phyloP scores from a whole-genome alignment of 1,140 invertebrate species.

The Brachionus sp. region DNA sequence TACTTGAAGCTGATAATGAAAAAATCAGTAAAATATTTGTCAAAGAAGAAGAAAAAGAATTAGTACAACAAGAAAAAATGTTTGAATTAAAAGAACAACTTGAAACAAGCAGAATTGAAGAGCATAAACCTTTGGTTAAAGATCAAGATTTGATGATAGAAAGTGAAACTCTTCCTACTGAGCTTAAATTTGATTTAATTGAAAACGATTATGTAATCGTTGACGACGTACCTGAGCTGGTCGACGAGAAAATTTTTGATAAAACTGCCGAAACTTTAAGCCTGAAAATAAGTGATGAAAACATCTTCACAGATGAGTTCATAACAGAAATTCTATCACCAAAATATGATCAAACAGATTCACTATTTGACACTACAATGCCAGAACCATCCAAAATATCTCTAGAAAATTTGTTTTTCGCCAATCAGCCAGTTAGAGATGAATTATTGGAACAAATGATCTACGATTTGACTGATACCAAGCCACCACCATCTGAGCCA shows the following conservation, averaged over 20 bases:
- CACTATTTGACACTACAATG: not conserved
- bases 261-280: not conserved
- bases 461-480: not conserved
- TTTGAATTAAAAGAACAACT: not conserved
- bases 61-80: not conserved
- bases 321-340: slow-evolving; percentile 5
- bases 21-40: too few species aligned
- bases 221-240: not conserved
- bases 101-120: not conserved
- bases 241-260: not conserved
- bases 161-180: too few species aligned
- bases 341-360: not conserved
- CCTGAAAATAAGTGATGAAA: not conserved
- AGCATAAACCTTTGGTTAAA: not conserved
- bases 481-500: not conserved
- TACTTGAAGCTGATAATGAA: not conserved
- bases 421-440: not conserved
- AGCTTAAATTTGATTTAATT: not conserved
- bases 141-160: not conserved
- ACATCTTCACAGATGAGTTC: not conserved
- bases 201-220: not conserved
- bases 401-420: not conserved
- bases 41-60: not conserved
- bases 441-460: not conserved
- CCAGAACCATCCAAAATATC: not conserved